phyloP scores from a whole-genome alignment of 2,888 invertebrate genomes.

The Callimorpha dominula region DNA sequence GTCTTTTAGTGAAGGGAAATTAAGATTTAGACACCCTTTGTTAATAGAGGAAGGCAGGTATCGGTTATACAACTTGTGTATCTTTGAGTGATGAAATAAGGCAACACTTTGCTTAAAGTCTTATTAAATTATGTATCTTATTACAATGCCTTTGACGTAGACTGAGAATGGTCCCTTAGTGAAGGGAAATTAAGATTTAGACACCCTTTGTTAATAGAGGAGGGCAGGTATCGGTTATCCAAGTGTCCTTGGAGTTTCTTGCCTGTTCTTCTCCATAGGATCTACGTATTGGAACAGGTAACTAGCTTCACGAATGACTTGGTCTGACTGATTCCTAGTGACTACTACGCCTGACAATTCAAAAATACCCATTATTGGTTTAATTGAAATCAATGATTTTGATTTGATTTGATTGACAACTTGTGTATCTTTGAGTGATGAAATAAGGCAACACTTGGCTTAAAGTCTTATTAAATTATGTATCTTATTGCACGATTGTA shows the following conservation, averaged over 20 bases:
- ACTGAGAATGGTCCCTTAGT: slow-evolving; percentile 34
- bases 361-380: too few species aligned
- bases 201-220: slow-evolving; percentile 16
- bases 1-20: slow-evolving; percentile 34
- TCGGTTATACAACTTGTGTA: neutral
- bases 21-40: slow-evolving; percentile 37
- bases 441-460: neutral
- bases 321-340: too few species aligned
- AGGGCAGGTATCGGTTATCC: neutral
- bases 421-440: neutral
- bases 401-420: too few species aligned
- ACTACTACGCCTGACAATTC: too few species aligned
- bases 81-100: neutral
- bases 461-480: neutral
- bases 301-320: too few species aligned
- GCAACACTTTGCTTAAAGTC: neutral
- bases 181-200: slow-evolving; percentile 42
- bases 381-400: too few species aligned
- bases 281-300: too few species aligned
- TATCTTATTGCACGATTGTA: neutral
- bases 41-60: neutral
- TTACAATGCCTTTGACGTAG: slow-evolving; percentile 28
- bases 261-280: too few species aligned
- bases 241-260: too few species aligned
- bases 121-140: neutral